Evolutionary conservation across 1,140 invertebrate genomes (phyloP), one percentile per base, ranked within the genome.

Genomic region (Hylaeus anthracinus): DNA sequence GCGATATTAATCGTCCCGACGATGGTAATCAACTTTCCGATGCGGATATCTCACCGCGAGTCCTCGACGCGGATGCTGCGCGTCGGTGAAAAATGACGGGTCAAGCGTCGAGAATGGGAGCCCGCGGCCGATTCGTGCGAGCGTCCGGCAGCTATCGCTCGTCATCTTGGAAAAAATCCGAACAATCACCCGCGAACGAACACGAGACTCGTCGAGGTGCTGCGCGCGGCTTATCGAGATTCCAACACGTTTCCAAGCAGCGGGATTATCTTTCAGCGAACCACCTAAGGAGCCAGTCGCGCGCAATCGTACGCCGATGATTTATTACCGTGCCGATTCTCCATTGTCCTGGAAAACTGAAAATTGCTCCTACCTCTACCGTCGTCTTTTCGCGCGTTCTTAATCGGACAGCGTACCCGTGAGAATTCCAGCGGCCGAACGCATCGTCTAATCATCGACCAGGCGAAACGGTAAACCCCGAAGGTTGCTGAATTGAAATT

Each of bases 201-300:
- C 60, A 63, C 60, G 60, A 76, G 72, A 77, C 58, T 79, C 58
- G 37, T 58, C 58, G 26, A 61, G 67, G 79, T 75, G 43, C 77
- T 39, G 45, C 26, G 63, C 41, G 56, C 53, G 64, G 39, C 79
- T 77, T 86, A 77, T 86, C 83, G 81, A 83, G 84, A 86, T 86
- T 82, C 77, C 85, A 82, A 71, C 85, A 83, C 82, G 83, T 85
- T 85, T 84, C 56, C 77, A 72, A 66, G 60, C 83, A 75, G 77
- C 66, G 56, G 72, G 61, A 85, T 85, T 85, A 76, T 56, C 83
- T 85, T 85, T 80, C 77, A 72, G 56, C 83, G 66, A 84, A 74
- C 58, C 56, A 56, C 61, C 78, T 48, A 56, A 60, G 60, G 60
- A 83, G 65, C 53, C 39, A 60, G 43, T 55, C 12, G 8, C 5